phyloP scores from a whole-genome alignment of 2,888 invertebrate species.

The Sminthurides aquaticus region DNA sequence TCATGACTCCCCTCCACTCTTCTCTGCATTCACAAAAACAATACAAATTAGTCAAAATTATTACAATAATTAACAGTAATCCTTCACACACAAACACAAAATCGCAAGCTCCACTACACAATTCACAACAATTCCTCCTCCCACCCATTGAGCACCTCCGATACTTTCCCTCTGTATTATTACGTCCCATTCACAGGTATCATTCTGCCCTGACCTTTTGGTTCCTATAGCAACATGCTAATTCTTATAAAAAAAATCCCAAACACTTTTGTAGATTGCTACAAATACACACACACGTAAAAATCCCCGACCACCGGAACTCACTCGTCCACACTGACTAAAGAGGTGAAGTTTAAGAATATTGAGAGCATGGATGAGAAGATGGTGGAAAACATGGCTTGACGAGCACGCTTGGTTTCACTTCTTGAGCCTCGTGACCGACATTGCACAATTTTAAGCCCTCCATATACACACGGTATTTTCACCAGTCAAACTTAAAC shows the following conservation, averaged over 20 bases:
- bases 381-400: slow-evolving; percentile 27
- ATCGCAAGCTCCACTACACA: neutral
- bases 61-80: neutral
- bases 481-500: no score
- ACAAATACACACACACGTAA: no score
- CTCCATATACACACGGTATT: no score
- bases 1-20: slow-evolving; percentile 42
- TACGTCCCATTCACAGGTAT: no score
- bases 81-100: neutral
- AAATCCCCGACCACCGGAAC: no score
- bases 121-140: neutral
- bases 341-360: no score
- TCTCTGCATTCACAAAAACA: slow-evolving; percentile 26
- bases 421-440: slow-evolving; percentile 7
- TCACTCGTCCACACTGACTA: no score
- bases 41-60: neutral
- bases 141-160: neutral
- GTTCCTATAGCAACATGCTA: no score
- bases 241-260: no score
- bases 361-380: slow-evolving; percentile 30
- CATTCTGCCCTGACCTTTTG: no score
- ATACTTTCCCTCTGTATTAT: neutral
- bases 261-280: no score
- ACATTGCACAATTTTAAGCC: no score
- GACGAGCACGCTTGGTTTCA: slow-evolving; percentile 30